A percentile compares a stretch with the other conserved stretches of the same genome.
Conservation (phyloP, 2,113 vertebrate species). For the Isurus oxyrinchus region DNA sequence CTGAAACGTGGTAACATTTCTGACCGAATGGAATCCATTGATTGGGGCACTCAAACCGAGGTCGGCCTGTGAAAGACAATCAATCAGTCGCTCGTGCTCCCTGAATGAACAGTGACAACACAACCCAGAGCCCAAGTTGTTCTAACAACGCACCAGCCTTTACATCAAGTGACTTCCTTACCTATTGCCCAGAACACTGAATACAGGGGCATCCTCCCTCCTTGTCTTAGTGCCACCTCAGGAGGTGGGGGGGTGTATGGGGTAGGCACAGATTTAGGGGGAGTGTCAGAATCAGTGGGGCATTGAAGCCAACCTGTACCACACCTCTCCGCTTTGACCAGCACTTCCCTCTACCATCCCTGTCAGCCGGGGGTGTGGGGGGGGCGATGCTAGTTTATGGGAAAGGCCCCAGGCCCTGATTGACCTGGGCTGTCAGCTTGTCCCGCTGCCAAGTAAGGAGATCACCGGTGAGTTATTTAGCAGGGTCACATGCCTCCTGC, state of each 20-base stretch:
- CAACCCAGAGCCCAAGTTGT: neutral
- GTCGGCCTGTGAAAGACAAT: neutral
- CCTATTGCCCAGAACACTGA: neutral
- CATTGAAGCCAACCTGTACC: too few species aligned
- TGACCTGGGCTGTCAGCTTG: too few species aligned
- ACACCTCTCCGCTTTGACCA: too few species aligned
- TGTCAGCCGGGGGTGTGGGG: too few species aligned
- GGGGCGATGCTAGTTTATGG: too few species aligned
- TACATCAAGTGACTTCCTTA: neutral
- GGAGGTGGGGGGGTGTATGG: neutral
- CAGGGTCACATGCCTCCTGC: too few species aligned
- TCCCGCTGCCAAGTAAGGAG: too few species aligned
- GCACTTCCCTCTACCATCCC: too few species aligned
- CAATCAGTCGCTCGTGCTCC: neutral
- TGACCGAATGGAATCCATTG: neutral
- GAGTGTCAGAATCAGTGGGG: too few species aligned
- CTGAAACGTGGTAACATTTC: neutral
- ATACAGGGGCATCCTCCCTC: neutral
- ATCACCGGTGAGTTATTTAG: too few species aligned
- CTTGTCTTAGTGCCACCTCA: neutral
- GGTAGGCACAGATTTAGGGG: neutral
- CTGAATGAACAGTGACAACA: too few species aligned
- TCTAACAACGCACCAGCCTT: neutral
- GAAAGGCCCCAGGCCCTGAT: too few species aligned
- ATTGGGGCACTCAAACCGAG: neutral